Percentiles rank a stretch among this genome's conserved stretches.
These are phyloP conservation scores for Heliconius nattereri DNA, from an alignment of 1,140 invertebrate genomes.

Conservation along the genomic window DNA sequence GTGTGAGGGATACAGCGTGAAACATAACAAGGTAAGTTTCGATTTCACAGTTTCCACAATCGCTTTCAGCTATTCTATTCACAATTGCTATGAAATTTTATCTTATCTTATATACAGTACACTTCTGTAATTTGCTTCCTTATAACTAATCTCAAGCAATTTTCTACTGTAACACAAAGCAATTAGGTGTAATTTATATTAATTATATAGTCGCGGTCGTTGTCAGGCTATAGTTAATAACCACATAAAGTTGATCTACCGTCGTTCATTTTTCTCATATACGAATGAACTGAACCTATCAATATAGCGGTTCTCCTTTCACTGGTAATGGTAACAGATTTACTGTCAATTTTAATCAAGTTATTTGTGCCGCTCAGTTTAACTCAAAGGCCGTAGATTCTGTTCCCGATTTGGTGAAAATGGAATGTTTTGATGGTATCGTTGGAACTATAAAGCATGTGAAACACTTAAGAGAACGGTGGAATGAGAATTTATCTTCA, in stretches of 20 bases:
- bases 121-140: constrained; percentile 8
- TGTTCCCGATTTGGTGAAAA: constrained; percentile 40
- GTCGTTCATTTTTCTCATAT: constrained; percentile 41
- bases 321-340: constrained; percentile 45
- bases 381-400: constrained; percentile 40
- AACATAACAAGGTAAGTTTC: constrained; percentile 36
- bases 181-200: background rate
- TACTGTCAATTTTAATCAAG: constrained; percentile 48
- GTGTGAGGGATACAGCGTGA: too few relatives aligned
- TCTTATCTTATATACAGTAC: constrained; percentile 35
- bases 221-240: constrained; percentile 43
- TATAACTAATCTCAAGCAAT: background rate
- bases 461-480: constrained; percentile 23
- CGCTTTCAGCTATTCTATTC: constrained; percentile 43
- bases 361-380: constrained; percentile 40
- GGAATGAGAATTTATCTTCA: constrained; percentile 22
- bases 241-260: constrained; percentile 45
- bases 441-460: constrained; percentile 29
- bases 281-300: constrained; percentile 28
- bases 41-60: constrained; percentile 39
- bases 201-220: background rate
- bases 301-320: constrained; percentile 37
- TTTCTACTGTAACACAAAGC: background rate
- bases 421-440: constrained; percentile 40
- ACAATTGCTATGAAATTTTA: constrained; percentile 40